A percentile compares a stretch with the other conserved stretches of the same genome.
Conservation (phyloP, 2,888 invertebrate species). For the Epicampocera succincta region DNA sequence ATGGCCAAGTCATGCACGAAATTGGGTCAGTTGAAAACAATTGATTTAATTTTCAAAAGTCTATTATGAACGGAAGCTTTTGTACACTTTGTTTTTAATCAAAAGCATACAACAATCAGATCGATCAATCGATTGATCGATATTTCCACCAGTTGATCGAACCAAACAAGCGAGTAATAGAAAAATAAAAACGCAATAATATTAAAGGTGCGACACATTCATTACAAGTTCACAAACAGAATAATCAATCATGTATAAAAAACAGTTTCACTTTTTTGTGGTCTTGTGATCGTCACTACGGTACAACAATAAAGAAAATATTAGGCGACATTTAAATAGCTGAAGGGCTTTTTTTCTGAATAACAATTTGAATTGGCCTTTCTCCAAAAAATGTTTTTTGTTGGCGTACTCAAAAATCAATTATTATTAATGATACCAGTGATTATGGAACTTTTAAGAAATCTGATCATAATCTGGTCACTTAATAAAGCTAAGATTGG, state of each 20-base stretch:
- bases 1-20: constrained; percentile 53
- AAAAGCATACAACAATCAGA: constrained; percentile 24
- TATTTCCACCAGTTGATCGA: constrained; percentile 26
- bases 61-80: constrained; percentile 27
- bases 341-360: constrained; percentile 13
- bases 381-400: no score
- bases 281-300: constrained; percentile 23
- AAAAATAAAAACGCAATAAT: not conserved
- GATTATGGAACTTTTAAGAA: no score
- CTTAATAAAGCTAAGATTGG: no score
- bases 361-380: no score
- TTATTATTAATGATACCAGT: no score
- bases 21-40: constrained; percentile 55
- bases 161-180: constrained; percentile 21
- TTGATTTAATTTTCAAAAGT: constrained; percentile 1
- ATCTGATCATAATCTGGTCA: no score
- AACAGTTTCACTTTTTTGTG: constrained; percentile 24
- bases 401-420: no score
- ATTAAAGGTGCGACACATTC: constrained; percentile 56
- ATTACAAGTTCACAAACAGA: not conserved
- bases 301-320: constrained; percentile 7
- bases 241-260: constrained; percentile 57
- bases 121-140: constrained; percentile 19
- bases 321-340: constrained; percentile 37
- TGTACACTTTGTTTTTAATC: constrained; percentile 9